Evolutionary conservation across 2,888 invertebrate species (phyloP), one percentile per base, ranked within the genome.

Genomic region (Amaurobius ferox): DNA sequence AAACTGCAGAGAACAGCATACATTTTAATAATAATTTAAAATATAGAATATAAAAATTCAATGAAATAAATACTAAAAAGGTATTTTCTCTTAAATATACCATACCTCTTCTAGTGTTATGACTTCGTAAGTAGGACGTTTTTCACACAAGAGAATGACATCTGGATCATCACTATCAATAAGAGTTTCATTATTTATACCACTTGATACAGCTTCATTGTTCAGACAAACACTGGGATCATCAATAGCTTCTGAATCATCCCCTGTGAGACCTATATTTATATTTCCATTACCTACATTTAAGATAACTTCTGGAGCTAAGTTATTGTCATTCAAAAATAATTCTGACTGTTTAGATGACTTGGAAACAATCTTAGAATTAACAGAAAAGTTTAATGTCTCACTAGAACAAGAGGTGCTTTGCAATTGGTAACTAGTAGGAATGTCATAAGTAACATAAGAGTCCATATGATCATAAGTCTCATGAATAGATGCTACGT

Each of bases 41-140:
- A n/a, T n/a, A n/a, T n/a, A n/a, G n/a, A n/a, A n/a, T n/a, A n/a
- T n/a, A n/a, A n/a, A n/a, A n/a, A n/a, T n/a, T n/a, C n/a, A n/a
- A n/a, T n/a, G n/a, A n/a, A n/a, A n/a, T n/a, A n/a, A n/a, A n/a
- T n/a, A n/a, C n/a, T n/a, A n/a, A n/a, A n/a, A n/a, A n/a, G n/a
- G n/a, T n/a, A n/a, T n/a, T n/a, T n/a, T n/a, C n/a, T n/a, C n/a
- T n/a, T n/a, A n/a, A n/a, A n/a, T n/a, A n/a, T n/a, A n/a, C n/a
- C n/a, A n/a, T n/a, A n/a, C n/a, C n/a, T n/a, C 81, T 48, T 83
- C 81, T 32, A 83, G 35, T 11, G 81, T 83, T 62, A 83, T 71
- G n/a, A 76, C 81, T 35, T 83, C 70, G 48, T 76, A 64, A 2
- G 76, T 83, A 13, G 70, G 76, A 7, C 23, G 26, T 32, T 83